Evolutionary conservation across 2,113 vertebrate species (phyloP).

Genomic region (Corydoras sp.): DNA sequence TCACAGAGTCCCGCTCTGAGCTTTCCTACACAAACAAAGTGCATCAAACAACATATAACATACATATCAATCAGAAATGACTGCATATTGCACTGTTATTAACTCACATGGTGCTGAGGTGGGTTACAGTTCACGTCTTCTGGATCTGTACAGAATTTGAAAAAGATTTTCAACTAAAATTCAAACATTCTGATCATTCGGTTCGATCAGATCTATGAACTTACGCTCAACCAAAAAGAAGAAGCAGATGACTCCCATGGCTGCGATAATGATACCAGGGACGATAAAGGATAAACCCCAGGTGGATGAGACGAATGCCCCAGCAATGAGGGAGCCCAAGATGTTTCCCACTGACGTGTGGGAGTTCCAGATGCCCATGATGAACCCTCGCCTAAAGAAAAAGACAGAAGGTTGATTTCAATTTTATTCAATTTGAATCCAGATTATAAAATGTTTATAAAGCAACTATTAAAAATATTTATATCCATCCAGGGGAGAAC

Average conservation of each 20-base stretch:
- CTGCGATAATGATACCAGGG: constrained; percentile 78
- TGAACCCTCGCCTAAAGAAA: constrained; percentile 78
- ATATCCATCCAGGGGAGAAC: no score
- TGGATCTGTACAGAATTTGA: constrained; percentile 69
- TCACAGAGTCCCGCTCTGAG: constrained; percentile 48
- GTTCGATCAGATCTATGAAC: constrained; percentile 45
- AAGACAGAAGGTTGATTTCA: not conserved
- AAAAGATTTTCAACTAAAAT: not conserved
- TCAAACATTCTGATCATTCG: no score
- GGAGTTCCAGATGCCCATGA: constrained; percentile 98
- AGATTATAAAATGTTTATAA: no score
- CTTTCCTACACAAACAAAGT: constrained; percentile 43
- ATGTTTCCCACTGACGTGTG: constrained; percentile 98
- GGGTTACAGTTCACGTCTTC: constrained; percentile 84
- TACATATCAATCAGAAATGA: no score
- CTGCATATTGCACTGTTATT: not conserved
- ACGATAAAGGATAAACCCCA: constrained; percentile 95
- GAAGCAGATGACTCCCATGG: constrained; percentile 82
- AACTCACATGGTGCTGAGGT: constrained; percentile 81
- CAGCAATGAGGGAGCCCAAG: constrained; percentile 89
- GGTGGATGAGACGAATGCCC: constrained; percentile 72
- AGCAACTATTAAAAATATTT: no score
- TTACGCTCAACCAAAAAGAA: constrained; percentile 94
- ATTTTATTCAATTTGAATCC: no score
- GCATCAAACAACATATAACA: no score